Conservation (phyloP, 2,113 vertebrate genomes). For the Eudyptes chrysolophus region DNA sequence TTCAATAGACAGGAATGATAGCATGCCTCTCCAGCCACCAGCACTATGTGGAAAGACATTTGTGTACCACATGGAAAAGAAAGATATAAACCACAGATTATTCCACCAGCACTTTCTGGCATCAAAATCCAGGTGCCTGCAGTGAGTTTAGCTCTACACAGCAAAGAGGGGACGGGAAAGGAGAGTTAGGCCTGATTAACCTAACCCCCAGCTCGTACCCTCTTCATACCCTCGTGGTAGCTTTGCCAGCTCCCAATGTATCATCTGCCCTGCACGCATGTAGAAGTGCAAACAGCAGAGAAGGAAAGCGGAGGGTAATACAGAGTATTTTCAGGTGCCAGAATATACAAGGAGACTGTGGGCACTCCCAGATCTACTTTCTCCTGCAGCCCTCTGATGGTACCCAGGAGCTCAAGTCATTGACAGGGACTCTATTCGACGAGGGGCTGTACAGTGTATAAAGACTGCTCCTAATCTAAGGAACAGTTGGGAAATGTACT, state of each 20-base stretch:
- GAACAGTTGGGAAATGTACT: not conserved
- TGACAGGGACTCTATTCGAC: not conserved
- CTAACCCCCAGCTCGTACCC: not conserved
- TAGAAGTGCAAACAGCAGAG: not conserved
- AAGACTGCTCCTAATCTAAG: not conserved
- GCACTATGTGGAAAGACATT: not conserved
- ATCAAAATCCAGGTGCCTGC: not conserved
- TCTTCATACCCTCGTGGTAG: not conserved
- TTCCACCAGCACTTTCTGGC: not conserved
- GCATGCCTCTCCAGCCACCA: not conserved
- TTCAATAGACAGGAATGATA: not conserved
- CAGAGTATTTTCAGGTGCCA: not conserved
- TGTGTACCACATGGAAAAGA: not conserved
- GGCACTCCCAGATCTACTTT: not conserved
- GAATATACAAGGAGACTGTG: not conserved
- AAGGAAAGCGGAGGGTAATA: not conserved
- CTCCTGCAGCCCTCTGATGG: not conserved
- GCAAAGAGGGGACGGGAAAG: not conserved
- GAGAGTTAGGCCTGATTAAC: not conserved
- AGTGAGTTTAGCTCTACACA: not conserved
- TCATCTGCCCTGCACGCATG: not conserved
- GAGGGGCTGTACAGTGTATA: not conserved
- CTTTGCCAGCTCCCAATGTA: not conserved
- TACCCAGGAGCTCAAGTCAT: not conserved
- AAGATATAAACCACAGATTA: not conserved